A percentile compares a stretch with the other conserved stretches of the same genome.
These are phyloP conservation scores for Melopsittacus undulatus DNA, from an alignment of 2,797 vertebrate genomes.

Conservation along the genomic window DNA sequence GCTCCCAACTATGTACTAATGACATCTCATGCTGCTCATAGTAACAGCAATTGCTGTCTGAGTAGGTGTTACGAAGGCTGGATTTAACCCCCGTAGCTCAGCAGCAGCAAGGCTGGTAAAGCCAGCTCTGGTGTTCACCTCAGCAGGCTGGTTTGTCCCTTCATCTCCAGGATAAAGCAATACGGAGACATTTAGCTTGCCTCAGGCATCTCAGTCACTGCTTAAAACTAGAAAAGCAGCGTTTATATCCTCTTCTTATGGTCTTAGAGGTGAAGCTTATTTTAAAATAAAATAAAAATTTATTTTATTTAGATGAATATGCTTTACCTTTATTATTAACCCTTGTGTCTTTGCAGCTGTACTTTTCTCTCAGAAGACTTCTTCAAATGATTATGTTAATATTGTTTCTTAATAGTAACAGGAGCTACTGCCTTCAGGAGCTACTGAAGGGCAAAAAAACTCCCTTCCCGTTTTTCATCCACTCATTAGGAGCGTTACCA, in stretches of 20 bases:
- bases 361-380: background rate
- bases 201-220: background rate
- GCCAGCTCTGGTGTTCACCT: background rate
- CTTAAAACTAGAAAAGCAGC: background rate
- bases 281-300: too few species aligned
- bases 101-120: background rate
- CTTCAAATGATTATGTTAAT: background rate
- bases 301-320: background rate
- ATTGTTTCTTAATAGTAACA: background rate
- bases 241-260: background rate
- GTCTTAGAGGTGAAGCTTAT: background rate
- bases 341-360: background rate
- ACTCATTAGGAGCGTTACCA: background rate
- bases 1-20: background rate
- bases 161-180: rapidly evolving
- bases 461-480: background rate
- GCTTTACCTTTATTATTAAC: background rate
- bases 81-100: background rate
- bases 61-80: background rate
- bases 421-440: background rate
- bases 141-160: background rate
- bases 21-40: background rate
- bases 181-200: background rate
- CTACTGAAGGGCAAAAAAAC: background rate
- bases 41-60: background rate